Evolutionary conservation across 2,797 vertebrate species (phyloP), one percentile per base, ranked within the genome.

Genomic region (Tenualosa ilisha): DNA sequence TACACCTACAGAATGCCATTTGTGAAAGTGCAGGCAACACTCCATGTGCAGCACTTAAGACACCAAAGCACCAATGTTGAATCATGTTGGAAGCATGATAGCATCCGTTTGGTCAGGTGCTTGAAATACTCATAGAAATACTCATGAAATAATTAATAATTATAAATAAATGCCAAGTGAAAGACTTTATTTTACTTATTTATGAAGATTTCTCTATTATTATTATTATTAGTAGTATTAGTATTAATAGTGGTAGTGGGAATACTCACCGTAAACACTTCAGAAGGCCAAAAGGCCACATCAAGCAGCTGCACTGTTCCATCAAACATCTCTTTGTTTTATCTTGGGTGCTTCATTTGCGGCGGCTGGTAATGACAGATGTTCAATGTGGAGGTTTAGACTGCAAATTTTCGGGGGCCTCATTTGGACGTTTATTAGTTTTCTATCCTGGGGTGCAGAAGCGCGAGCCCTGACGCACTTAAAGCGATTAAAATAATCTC

Each of bases 381-480:
- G 84, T 65, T 54, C 83, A 86, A 83, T 87, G 72, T 85, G 85
- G n/a, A 61, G 56, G 37, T 68, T 65, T 7, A 43, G 51, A 24
- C 26, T 63, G 51, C 65, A 61, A 37, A 49, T n/a, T 79, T 59
- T 75, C 72, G 2, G 37, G 31, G 1, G 72, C 40, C 24, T 56
- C 40, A 79, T 86, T 86, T 85, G 54, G 54, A 81, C 22, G 50
- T 72, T 87, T 90, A 88, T 88, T 88, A 84, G 86, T 89, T 88
- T 88, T 63, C 53, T 82, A 37, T 89, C 89, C 86, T 75, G 20
- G 15, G 85, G 83, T 82, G 54, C 4, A 4, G 83, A 40, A 53
- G 68, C 81, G 72, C 81, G 65, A 37, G 20, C 8, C 50, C 53
- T 22, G 3, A 26, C 51, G 8, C 17, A 79, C 85, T 86, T 40